Base-by-base conservation (phyloP, 2,888 invertebrate genomes). In the Epinotia bilunana region DNA sequence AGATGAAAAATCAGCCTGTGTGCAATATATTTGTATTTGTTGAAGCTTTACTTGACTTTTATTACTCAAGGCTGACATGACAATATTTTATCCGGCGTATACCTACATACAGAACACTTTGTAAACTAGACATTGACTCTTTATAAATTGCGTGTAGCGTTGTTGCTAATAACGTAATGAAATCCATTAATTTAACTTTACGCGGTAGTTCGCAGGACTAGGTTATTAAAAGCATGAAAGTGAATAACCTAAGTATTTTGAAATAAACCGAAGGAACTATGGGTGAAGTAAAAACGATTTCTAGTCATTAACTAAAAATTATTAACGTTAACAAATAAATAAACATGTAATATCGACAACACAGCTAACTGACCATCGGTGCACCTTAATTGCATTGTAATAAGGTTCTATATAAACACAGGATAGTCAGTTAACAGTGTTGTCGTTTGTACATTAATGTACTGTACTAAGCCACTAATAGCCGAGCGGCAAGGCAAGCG, bases 151-250 rank as follows among this genome's bases (percentile, higher is more conserved):
- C 74, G 74, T 71, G 74, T 74, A 39, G 69, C 64, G 60, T 71
- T 53, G 60, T 71, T 53, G 74, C 74, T 74, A 74, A 74, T 74
- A 74, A 70, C 49, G 58, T 74, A 71, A 74, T 74, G 70, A 74
- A 74, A 61, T 74, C 74, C 74, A 74, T 74, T 74, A 74, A 74
- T 74, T 74, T 74, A 53, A 74, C 70, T 71, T 53, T 71, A 65
- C 70, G 60, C 58, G 64, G 70, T 70, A 74, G 70, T 60, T 71
- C 55, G 70, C 70, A 53, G 58, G 74, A 60, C 70, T 74, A 33
- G 23, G 23, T 74, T 65, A 71, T 74, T 70, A 74, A 74, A 74
- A 65, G 58, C 70, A 74, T 70, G 58, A 43, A 70, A 60, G 53
- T 74, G 49, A 53, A 70, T 43, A 49, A 28, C 23, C 23, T 28